Conservation (phyloP, 2,888 invertebrate genomes). For the Litoditis marina region DNA sequence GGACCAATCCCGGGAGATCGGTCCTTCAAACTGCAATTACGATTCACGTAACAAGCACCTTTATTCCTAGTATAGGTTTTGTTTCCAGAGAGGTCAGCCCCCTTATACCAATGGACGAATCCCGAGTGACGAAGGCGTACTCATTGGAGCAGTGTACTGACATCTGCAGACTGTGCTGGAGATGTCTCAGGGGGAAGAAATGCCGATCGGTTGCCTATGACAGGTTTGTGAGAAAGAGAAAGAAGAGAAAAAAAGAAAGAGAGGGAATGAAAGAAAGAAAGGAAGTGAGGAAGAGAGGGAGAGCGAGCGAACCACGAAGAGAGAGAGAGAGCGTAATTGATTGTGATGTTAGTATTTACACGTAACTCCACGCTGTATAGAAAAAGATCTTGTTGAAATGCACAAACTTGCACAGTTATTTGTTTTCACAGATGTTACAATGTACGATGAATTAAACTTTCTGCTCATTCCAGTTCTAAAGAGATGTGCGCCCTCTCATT, state of each 20-base stretch:
- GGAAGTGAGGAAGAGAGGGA: too few species aligned
- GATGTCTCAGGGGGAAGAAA: slow-evolving; percentile 37
- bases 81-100: slow-evolving; percentile 36
- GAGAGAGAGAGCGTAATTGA: too few species aligned
- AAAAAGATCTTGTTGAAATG: background rate
- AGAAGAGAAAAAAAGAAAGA: background rate
- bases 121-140: slow-evolving; percentile 39
- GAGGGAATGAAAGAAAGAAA: too few species aligned
- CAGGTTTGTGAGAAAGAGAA: slow-evolving; percentile 25
- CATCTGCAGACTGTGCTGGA: slow-evolving; percentile 43
- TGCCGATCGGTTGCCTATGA: slow-evolving; percentile 43
- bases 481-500: slow-evolving; percentile 37
- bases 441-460: too few species aligned
- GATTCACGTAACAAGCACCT: too few species aligned
- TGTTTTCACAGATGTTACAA: background rate
- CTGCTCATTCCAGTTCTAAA: slow-evolving; percentile 24
- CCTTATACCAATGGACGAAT: slow-evolving; percentile 27
- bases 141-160: slow-evolving; percentile 49
- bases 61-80: background rate
- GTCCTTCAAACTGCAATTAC: too few species aligned
- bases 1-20: too few species aligned
- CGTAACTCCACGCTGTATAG: too few species aligned
- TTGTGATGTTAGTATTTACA: too few species aligned
- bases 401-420: background rate
- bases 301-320: too few species aligned